phyloP scores from a whole-genome alignment of 2,888 invertebrate species.

The Myathropa florea region DNA sequence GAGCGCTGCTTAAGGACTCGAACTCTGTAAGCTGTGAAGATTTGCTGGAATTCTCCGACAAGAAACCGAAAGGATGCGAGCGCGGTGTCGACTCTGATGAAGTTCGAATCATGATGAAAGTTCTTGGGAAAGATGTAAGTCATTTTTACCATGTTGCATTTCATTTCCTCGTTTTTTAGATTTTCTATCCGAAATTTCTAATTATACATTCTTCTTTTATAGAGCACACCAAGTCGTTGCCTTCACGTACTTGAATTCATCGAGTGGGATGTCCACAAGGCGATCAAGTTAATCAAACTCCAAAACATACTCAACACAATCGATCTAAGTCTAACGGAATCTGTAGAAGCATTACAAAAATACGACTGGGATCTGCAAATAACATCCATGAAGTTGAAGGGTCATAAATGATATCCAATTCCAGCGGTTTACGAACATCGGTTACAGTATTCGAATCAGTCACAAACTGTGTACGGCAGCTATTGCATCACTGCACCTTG shows the following conservation, averaged over 20 bases:
- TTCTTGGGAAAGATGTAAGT: conserved; percentile 88
- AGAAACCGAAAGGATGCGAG: conserved; percentile 90
- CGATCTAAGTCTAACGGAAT: conserved; percentile 76
- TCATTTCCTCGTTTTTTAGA: background rate
- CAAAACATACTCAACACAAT: conserved; percentile 78
- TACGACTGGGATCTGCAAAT: conserved; percentile 80
- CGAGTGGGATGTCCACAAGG: conserved; percentile 93
- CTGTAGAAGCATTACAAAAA: conserved; percentile 77
- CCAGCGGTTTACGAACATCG: background rate
- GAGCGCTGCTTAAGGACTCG: conserved; percentile 80
- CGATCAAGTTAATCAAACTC: conserved; percentile 86
- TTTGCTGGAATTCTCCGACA: conserved; percentile 92
- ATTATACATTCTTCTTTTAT: conserved; percentile 29
- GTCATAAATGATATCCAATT: conserved; percentile 63
- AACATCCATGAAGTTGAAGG: conserved; percentile 77
- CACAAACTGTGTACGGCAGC: conserved; percentile 39
- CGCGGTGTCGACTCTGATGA: conserved; percentile 94
- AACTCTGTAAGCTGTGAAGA: conserved; percentile 96
- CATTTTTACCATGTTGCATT: too few relatives aligned
- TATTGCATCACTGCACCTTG: background rate
- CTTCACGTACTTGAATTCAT: conserved; percentile 90
- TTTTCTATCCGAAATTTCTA: background rate
- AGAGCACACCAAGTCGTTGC: conserved; percentile 89
- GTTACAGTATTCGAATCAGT: conserved; percentile 45
- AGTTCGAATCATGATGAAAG: conserved; percentile 94